Base-by-base conservation (phyloP, 2,797 vertebrate species). In the Falco peregrinus region DNA sequence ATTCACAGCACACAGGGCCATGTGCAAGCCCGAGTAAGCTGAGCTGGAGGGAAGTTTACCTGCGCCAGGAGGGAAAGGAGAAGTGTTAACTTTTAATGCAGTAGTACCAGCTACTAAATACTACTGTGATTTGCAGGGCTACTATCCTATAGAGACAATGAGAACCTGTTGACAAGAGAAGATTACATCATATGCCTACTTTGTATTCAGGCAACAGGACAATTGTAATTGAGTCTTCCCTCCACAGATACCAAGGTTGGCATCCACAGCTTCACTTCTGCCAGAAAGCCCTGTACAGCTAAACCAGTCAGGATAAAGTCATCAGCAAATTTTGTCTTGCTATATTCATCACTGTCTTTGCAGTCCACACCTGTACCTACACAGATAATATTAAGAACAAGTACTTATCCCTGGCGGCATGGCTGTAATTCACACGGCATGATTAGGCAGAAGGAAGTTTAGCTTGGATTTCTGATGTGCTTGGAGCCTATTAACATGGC, bases 1-100 rank as follows among this genome's bases (percentile, higher is more conserved):
- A 97, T 99, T 99, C 88, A 99, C 99, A 1, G 99, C 99, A 7
- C 98, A 99, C 82, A 99, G 94, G 37, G 99, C 99, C 97, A 99
- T 98, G 93, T 99, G 99, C 63, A 99, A 95, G 26, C 98, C 98
- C 2, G 99, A 99, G 88, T 99, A 98, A 73, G 98, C 97, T 43
- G 99, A 99, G 67, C 98, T 98, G 75, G 98, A 98, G 11, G 99
- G 98, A 94, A 99, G 97, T 96, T 99, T 99, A 83, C 99, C 99
- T 99, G 85, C 18, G 89, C 20, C 10, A 71, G 29, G 4, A 74
- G n/a, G n/a, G 94, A 91, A 51, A 61, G 45, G 28, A 94, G 33
- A 54, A 26, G 6, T 3, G 12, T 54, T 71, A 51, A 26, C n/a
- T 63, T 65, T 26, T 57, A 48, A 82, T 16, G 35, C 12, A 7